Conservation (phyloP, 2,113 vertebrate genomes). For the Ciconia boyciana region DNA sequence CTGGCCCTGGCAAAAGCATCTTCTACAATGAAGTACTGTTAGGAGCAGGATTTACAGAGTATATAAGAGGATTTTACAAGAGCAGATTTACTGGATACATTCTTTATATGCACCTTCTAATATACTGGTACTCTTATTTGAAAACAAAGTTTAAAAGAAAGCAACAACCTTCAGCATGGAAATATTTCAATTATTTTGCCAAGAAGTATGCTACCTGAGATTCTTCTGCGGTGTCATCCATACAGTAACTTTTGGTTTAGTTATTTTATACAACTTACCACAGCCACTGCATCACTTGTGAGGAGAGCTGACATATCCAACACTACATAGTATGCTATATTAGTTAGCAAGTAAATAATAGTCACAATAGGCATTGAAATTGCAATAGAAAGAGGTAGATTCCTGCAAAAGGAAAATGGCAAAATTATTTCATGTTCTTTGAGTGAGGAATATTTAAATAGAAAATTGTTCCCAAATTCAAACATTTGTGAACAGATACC, state of each 20-base stretch:
- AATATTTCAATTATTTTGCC: background rate
- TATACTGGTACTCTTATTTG: background rate
- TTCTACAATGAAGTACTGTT: background rate
- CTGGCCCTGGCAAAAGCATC: background rate
- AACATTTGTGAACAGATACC: background rate
- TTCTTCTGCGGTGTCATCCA: background rate
- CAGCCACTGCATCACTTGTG: conserved; percentile 82
- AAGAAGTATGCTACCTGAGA: background rate
- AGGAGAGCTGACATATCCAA: conserved; percentile 81
- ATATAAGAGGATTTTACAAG: background rate
- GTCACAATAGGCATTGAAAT: conserved; percentile 84
- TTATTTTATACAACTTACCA: conserved; percentile 70
- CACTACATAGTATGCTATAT: conserved; percentile 83
- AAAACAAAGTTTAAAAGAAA: background rate
- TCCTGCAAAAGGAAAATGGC: conserved; percentile 62
- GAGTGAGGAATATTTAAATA: background rate
- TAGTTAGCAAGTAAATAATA: conserved; percentile 84
- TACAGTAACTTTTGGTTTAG: background rate
- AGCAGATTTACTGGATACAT: background rate
- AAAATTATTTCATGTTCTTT: background rate
- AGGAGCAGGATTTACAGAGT: background rate
- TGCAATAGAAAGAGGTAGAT: conserved; percentile 83
- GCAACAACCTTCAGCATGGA: background rate
- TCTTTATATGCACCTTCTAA: background rate
- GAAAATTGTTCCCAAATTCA: background rate